A percentile compares a stretch with the other conserved stretches of the same genome.
Evolutionary conservation across 2,113 vertebrate species (phyloP).

Genomic region (Anser brachyrhynchus): DNA sequence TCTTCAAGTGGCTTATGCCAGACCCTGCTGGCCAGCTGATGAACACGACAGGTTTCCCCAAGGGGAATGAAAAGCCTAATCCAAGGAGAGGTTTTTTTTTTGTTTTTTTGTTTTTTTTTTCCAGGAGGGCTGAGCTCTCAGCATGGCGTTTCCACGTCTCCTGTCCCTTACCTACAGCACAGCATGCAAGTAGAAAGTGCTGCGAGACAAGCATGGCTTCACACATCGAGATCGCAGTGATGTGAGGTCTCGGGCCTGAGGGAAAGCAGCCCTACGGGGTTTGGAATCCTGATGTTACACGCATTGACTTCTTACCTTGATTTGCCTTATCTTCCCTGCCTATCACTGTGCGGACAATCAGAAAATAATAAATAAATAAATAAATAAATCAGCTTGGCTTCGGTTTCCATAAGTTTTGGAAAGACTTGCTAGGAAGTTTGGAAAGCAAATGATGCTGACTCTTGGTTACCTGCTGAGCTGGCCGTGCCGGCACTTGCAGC

Average conservation of each 20-base stretch:
- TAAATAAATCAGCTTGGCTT: conserved; percentile 10
- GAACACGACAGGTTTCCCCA: not conserved
- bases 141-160: not conserved
- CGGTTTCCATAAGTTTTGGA: conserved; percentile 32
- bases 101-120: not conserved
- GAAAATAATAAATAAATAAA: not conserved
- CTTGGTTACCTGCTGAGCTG: conserved; percentile 24
- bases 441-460: conserved; percentile 6
- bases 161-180: not conserved
- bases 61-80: not conserved
- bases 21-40: not conserved
- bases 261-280: not conserved
- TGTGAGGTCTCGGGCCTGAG: not conserved
- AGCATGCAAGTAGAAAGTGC: not conserved
- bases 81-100: not conserved
- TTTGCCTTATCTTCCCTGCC: not conserved
- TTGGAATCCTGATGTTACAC: not conserved
- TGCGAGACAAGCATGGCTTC: not conserved
- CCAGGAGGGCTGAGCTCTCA: not conserved
- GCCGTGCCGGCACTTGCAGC: not conserved
- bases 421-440: conserved; percentile 36
- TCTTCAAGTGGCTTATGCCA: conserved; percentile 7
- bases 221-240: not conserved
- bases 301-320: not conserved
- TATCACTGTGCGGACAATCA: not conserved